Evolutionary conservation across 2,888 invertebrate genomes (phyloP), one percentile per base, ranked within the genome.

Genomic region (Rhagium mordax): DNA sequence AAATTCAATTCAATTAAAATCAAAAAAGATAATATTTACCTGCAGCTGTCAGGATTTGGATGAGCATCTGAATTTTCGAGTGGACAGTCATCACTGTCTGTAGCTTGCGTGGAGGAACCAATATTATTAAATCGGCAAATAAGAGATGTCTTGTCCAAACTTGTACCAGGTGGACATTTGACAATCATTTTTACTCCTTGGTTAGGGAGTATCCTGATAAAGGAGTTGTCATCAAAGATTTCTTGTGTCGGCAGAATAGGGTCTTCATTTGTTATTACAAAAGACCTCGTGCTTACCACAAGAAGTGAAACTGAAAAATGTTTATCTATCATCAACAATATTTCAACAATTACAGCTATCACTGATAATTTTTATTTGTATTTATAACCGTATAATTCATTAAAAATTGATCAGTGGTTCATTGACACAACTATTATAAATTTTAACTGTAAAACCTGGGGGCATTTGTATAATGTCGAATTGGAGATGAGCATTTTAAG

Each of bases 11-110:
- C n/a, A n/a, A n/a, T n/a, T n/a, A n/a, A n/a, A n/a, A n/a, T n/a
- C n/a, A n/a, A n/a, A n/a, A n/a, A n/a, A n/a, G n/a, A n/a, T n/a
- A n/a, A n/a, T n/a, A n/a, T n/a, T 16, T 53, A 67, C 67, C 76
- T 74, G 53, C 82, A 81, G 61, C 79, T 76, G 20, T 72, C 53
- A 7, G 76, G 74, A 69, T 79, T 75, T 53, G 75, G 64, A 41
- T 20, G 4, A 7, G 51, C 29, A 29, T 29, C 65, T 15, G 57
- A 7, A n/a, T 10, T 16, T 16, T 51, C 51, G 16, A 13, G 18
- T 29, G 8, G 16, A 16, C 57, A 55, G 3, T 24, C 13, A 4
- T 24, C 10, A 15, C 8, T 21, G 15, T 18, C 15, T 21, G 15
- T 1, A 16, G 41, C 15, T n/a, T 8, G 21, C 7, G 33, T 6